Base-by-base conservation (phyloP, 2,888 invertebrate genomes). In the Perizoma affinitatum region DNA sequence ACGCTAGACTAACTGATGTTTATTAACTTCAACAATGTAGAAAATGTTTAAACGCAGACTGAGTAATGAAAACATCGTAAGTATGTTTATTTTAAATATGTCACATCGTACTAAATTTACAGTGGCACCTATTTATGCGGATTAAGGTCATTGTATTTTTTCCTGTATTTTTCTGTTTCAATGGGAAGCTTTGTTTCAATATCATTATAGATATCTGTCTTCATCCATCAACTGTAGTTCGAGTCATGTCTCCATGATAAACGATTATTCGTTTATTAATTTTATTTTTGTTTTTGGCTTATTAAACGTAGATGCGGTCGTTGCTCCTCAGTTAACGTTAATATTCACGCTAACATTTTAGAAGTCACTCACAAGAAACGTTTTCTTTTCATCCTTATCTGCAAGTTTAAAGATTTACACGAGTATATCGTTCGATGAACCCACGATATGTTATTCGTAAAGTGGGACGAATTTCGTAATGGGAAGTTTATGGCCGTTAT, bases 241-340 rank as follows among this genome's bases (percentile, higher is more conserved):
- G 67, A 69, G 68, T 74, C 1, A 2, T 71, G 74, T 67, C 66
- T 60, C 65, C 53, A 72, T 83, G 82, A 82, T 76, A 79, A 79
- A 83, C 78, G 74, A 70, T 80, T 79, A 82, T 84, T 80, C 71
- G 71, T 67, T 65, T 75, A 73, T 82, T 81, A 75, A 73, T 75
- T 76, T 75, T 79, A 74, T 80, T 76, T 79, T 80, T 81, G 75
- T 73, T 72, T 64, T 69, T 67, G 72, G 61, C 79, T 76, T 77
- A 73, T 74, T 75, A 75, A 80, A 80, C 74, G 56, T 70, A 71
- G 59, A 64, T 67, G 69, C 75, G 87, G 86, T 83, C 85, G 78
- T 83, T 86, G 84, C 73, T 76, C 79, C 66, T 52, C 61, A 71
- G 69, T 80, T 84, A 79, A 81, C 82, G 79, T 77, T n/a, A 81